Evolutionary conservation across 64 coral and sea anemone species (phyloP), one percentile per base, ranked within the genome.

Genomic region (Exaiptasia diaphana): DNA sequence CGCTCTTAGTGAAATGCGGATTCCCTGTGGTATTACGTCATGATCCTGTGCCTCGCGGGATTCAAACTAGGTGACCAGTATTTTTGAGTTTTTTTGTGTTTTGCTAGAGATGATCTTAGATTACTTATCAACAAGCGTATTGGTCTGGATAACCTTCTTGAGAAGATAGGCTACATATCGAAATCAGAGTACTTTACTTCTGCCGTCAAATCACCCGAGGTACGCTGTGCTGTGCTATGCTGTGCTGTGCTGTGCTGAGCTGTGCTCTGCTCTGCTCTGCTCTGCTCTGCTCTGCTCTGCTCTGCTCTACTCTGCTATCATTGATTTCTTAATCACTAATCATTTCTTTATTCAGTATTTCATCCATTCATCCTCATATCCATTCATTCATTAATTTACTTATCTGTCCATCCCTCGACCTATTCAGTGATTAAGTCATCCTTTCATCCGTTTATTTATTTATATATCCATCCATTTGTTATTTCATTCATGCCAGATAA

Each of bases 181-280:
- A 99, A 99, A 46, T 92, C 95, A 0, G 95, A 99, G 48, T 91
- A 89, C 56, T 99, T 88, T 34, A 87, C 90, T 15, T 74, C 85
- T 41, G 95, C 95, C 29, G 90, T 91, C 22, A 99, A 92, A 45
- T 91, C 95, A 60, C 95, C 95, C 1, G 95, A 99, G 90, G 94
- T 97, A 85, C 70, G 59, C 13, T 75, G 10, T 55, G 38, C 39
- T n/a, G 9, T 21, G 22, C 22, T 68, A 0, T 7, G 33, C 18
- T 26, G 5, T 68, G 64, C 18, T 36, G 5, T 20, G 22, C 20
- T 36, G 6, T 27, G 23, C 22, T 6, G 5, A 36, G 32, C 14
- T 0, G 22, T 31, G n/a, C n/a, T n/a, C n/a, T n/a, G n/a, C n/a
- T n/a, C n/a, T n/a, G n/a, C n/a, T n/a, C n/a, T n/a, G n/a, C n/a